Base-by-base conservation (phyloP, 1,140 invertebrate genomes). In the Zaprionus taronus region DNA sequence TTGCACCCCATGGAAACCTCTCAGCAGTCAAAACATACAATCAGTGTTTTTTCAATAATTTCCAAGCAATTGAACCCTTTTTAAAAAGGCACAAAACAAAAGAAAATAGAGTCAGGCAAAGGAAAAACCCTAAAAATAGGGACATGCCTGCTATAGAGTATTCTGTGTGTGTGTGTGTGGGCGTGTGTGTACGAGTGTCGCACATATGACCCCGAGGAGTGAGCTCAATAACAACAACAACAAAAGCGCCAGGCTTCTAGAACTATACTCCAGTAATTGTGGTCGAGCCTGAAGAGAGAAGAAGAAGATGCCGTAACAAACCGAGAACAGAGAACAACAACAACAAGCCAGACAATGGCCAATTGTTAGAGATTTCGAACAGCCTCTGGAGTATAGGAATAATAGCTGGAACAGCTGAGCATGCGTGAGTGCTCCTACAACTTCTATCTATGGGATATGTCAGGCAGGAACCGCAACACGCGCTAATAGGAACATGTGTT, bases 401-500 rank as follows among this genome's bases (percentile, higher is more conserved):
- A 84, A 89, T 89, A 65, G 73, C 73, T 81, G 75, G 58, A 60
- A 31, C 38, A 72, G 62, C 63, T 56, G 80, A 74, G 81, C 74
- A 72, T 90, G 84, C 84, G 78, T 75, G 66, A 38, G 41, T 22
- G 20, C 47, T 51, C 47, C 47, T 22, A 12, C 47, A 22, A 9
- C 36, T 66, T n/a, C 57, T 67, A 77, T 75, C 57, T 68, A 24
- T 58, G 36, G 34, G 17, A 58, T 66, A 77, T 81, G 79, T 80
- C 75, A 80, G 78, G 38, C 38, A 71, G 77, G 72, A 86, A 80
- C 64, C 72, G 53, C 77, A 81, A 83, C 83, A 83, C 83, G 84
- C 86, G 85, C 79, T 89, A 85, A 90, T 90, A 80, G 79, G 79
- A 89, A 89, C 85, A 89, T 81, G 63, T 89, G 85, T 91, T 85